Evolutionary conservation across 1,140 invertebrate species (phyloP).

Genomic region (Helicoverpa zea): DNA sequence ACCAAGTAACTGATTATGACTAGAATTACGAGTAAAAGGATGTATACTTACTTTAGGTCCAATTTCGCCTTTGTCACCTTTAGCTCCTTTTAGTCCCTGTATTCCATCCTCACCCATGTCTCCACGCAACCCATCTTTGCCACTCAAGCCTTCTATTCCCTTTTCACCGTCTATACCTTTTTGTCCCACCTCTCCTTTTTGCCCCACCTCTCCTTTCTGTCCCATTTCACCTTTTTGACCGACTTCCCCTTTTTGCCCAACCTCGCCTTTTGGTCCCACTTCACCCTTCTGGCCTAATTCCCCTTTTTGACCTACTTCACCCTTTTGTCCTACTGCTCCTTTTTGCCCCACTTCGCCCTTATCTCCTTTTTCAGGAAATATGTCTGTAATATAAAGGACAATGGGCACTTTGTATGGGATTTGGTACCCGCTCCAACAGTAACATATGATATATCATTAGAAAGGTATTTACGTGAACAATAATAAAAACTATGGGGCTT

Average conservation of each 20-base stretch:
- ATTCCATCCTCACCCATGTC: background rate
- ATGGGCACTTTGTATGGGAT: no score
- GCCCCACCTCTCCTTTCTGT: background rate
- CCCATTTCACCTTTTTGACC: slow-evolving; percentile 31
- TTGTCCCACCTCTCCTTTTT: background rate
- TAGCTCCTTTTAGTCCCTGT: background rate
- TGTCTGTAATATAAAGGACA: background rate
- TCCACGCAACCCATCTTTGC: no score
- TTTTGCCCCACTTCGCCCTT: slow-evolving; percentile 37
- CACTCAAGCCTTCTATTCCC: background rate
- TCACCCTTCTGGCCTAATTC: background rate
- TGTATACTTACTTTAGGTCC: slow-evolving; percentile 9
- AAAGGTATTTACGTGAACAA: no score
- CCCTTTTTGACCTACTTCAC: slow-evolving; percentile 46
- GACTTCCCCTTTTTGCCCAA: background rate
- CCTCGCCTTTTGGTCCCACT: background rate
- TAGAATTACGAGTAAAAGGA: no score
- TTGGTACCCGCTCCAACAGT: no score
- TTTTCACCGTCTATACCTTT: background rate
- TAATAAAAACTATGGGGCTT: no score
- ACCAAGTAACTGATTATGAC: no score
- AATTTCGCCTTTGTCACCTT: background rate
- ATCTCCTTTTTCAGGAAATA: slow-evolving; percentile 6
- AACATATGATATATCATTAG: no score
- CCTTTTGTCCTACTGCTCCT: slow-evolving; percentile 59